Percentiles rank a stretch among this genome's conserved stretches.
These are phyloP conservation scores for Cinclus mexicanus DNA, from an alignment of 2,113 vertebrate genomes.

Conservation along the genomic window DNA sequence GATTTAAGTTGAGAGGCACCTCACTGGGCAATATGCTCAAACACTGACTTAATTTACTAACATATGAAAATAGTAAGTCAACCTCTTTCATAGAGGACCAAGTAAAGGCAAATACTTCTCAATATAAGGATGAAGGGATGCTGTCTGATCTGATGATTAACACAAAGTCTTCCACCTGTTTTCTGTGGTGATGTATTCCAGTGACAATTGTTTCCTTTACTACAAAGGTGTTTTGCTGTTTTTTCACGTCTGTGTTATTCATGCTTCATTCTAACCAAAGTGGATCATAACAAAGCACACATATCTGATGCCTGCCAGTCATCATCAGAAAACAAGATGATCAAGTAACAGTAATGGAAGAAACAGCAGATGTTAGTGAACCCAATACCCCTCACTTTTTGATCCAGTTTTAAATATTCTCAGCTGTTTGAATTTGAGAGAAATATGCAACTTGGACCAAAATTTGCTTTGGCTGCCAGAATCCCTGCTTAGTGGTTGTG, in stretches of 20 bases:
- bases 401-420: slow-evolving; percentile 38
- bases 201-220: neutral
- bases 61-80: neutral
- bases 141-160: neutral
- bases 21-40: neutral
- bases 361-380: neutral
- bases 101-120: neutral
- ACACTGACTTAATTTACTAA: neutral
- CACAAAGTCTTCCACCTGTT: neutral
- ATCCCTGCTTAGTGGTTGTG: neutral
- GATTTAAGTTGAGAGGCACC: neutral
- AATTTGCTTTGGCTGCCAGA: slow-evolving; percentile 5
- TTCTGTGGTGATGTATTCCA: neutral
- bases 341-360: neutral
- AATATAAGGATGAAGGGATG: neutral
- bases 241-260: neutral
- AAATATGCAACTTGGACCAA: slow-evolving; percentile 1
- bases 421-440: slow-evolving; percentile 35
- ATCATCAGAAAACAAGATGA: neutral
- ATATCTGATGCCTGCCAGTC: neutral
- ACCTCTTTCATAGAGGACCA: neutral
- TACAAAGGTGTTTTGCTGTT: neutral
- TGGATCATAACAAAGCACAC: rapidly evolving
- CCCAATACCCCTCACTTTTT: neutral
- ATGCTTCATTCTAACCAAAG: neutral